phyloP scores from a whole-genome alignment of 2,113 vertebrate species.

The Megaceryle torquata region DNA sequence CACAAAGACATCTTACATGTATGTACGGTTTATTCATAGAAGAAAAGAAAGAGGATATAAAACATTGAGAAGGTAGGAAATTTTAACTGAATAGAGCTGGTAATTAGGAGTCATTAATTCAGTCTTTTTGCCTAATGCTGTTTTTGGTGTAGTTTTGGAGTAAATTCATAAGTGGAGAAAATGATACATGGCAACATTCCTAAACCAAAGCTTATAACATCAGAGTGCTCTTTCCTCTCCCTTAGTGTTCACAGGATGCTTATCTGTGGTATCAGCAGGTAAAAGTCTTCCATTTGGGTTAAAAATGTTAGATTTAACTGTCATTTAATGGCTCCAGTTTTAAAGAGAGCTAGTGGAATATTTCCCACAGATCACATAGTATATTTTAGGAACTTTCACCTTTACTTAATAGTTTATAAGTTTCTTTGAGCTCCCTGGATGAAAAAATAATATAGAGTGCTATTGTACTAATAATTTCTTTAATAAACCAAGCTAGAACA shows the following conservation, averaged over 20 bases:
- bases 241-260: neutral
- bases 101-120: neutral
- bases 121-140: neutral
- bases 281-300: neutral
- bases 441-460: neutral
- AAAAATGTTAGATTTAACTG: neutral
- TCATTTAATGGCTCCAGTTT: neutral
- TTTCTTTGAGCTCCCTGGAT: neutral
- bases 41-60: neutral
- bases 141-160: neutral
- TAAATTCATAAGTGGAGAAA: neutral
- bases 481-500: neutral
- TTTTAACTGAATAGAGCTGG: neutral
- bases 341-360: neutral
- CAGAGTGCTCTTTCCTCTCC: neutral
- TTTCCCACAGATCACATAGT: neutral
- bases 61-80: neutral
- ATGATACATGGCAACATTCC: neutral
- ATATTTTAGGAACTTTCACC: neutral
- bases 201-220: neutral
- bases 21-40: neutral
- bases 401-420: neutral
- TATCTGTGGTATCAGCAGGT: neutral
- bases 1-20: neutral
- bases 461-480: neutral